These are phyloP conservation scores for Phodopus roborovskii DNA, from an alignment of 2,113 vertebrate species.

Conservation along the genomic window DNA sequence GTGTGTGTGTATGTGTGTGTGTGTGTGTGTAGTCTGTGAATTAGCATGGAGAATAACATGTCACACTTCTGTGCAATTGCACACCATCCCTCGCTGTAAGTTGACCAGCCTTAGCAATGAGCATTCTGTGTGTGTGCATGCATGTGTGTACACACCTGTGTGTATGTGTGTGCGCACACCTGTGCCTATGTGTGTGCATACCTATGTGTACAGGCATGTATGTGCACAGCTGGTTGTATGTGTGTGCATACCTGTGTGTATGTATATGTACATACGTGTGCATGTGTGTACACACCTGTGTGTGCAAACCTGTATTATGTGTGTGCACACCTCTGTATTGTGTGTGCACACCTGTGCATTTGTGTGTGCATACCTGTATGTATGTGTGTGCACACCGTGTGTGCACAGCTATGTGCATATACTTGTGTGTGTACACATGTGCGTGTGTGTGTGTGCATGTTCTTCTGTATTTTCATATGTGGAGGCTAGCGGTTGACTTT, in stretches of 20 bases:
- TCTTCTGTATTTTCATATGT: background rate
- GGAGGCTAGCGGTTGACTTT: background rate
- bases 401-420: background rate
- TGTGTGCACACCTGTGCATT: background rate
- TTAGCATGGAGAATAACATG: background rate
- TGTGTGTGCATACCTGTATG: no score
- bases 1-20: no score
- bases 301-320: background rate
- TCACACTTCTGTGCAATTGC: background rate
- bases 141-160: background rate
- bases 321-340: background rate
- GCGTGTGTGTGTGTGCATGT: background rate
- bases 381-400: background rate
- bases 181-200: no score
- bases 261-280: no score
- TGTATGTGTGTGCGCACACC: background rate
- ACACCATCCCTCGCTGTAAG: background rate
- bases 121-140: background rate
- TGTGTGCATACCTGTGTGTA: background rate
- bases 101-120: background rate
- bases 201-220: no score
- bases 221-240: background rate
- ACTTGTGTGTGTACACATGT: background rate
- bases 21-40: background rate
- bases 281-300: no score